These are phyloP conservation scores for Drosophila teissieri DNA, from an alignment of 1,140 invertebrate genomes.

Conservation along the genomic window DNA sequence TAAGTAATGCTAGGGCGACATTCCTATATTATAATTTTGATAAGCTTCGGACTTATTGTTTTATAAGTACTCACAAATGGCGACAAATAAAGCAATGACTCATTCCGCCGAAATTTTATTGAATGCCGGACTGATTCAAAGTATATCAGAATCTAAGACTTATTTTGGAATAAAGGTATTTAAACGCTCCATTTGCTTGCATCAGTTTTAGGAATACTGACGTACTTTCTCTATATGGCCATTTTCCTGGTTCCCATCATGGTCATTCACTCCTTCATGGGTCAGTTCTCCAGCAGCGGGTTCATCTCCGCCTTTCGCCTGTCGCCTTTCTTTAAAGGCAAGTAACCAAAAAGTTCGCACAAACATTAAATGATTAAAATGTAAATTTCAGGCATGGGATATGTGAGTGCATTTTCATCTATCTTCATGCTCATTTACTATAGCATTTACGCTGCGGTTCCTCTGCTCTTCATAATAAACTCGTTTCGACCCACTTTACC, in stretches of 20 bases:
- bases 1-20: conserved; percentile 43
- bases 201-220: conserved; percentile 56
- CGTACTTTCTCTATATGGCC: conserved; percentile 63
- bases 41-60: conserved; percentile 4
- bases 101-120: not conserved
- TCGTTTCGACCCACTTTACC: conserved; percentile 69
- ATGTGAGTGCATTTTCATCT: conserved; percentile 62
- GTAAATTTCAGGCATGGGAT: conserved; percentile 65
- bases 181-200: not conserved
- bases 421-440: conserved; percentile 60
- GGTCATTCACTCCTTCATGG: conserved; percentile 78
- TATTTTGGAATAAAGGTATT: no score
- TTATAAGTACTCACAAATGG: no score
- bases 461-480: conserved; percentile 65
- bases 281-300: conserved; percentile 79
- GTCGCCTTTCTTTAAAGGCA: conserved; percentile 79
- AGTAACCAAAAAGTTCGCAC: not conserved
- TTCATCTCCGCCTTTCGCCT: conserved; percentile 77
- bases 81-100: not conserved
- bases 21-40: not conserved
- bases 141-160: no score
- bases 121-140: no score
- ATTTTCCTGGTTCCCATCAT: conserved; percentile 70
- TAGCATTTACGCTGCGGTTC: conserved; percentile 65
- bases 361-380: not conserved